phyloP scores from a whole-genome alignment of 2,888 invertebrate genomes.

The Latrodectus elegans region DNA sequence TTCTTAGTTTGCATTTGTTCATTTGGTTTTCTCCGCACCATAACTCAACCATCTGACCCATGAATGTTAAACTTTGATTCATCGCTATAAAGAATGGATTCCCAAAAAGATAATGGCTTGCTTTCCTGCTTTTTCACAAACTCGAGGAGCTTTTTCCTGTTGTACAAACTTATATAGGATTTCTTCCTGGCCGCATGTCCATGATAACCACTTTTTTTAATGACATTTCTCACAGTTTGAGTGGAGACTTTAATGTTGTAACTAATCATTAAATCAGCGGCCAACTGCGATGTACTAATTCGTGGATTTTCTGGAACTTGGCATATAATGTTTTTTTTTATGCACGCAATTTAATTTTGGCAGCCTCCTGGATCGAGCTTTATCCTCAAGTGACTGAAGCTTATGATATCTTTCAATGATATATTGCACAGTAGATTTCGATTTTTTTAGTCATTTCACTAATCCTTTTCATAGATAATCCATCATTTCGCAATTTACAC shows the following conservation, averaged over 20 bases:
- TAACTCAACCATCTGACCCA: background rate
- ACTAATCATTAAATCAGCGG: background rate
- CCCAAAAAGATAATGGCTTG: background rate
- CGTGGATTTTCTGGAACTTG: too few species aligned
- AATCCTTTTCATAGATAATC: too few species aligned
- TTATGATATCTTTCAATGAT: too few species aligned
- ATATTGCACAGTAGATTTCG: too few species aligned
- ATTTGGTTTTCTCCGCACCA: constrained; percentile 4
- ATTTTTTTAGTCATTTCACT: too few species aligned
- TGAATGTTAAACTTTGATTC: background rate
- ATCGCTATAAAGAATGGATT: background rate
- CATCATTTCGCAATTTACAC: too few species aligned
- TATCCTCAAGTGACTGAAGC: too few species aligned
- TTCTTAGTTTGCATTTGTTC: background rate
- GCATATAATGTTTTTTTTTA: too few species aligned
- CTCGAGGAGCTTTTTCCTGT: constrained; percentile 1
- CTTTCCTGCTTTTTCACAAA: constrained; percentile 9
- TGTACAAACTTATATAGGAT: background rate
- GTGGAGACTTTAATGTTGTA: background rate
- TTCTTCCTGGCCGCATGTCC: too few species aligned
- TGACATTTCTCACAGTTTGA: background rate
- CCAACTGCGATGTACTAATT: background rate
- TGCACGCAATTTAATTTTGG: too few species aligned
- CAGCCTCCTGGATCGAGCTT: too few species aligned
- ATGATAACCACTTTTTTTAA: background rate